These are phyloP conservation scores for Brachypodius melanocephalos DNA, from an alignment of 2,113 vertebrate species.

Conservation along the genomic window DNA sequence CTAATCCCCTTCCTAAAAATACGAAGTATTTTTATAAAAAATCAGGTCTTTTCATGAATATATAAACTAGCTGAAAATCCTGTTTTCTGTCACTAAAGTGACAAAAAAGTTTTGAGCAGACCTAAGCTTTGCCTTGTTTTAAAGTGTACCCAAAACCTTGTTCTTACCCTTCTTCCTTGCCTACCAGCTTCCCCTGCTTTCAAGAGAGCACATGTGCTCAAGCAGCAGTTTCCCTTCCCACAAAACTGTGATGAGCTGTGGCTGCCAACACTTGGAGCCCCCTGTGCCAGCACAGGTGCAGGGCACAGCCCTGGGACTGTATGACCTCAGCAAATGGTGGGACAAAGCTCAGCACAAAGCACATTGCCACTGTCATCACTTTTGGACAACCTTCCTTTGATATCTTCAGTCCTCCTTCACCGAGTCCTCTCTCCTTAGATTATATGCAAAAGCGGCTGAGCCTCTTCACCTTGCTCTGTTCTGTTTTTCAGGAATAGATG, in stretches of 20 bases:
- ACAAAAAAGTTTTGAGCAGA: not conserved
- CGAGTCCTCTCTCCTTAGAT: not conserved
- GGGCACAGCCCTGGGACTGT: not conserved
- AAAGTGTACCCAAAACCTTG: not conserved
- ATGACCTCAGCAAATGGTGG: not conserved
- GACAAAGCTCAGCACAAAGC: not conserved
- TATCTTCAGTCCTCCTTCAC: not conserved
- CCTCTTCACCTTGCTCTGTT: not conserved
- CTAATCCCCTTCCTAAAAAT: not conserved
- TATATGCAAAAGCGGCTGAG: slow-evolving; percentile 44
- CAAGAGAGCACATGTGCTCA: rapidly evolving
- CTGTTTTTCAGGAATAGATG: slow-evolving; percentile 4
- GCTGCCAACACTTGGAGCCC: not conserved
- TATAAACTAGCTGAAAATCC: not conserved
- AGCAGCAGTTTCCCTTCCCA: not conserved
- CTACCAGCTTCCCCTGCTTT: not conserved
- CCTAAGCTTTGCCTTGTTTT: not conserved
- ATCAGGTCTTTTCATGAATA: not conserved
- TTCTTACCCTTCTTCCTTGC: not conserved
- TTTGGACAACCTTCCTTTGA: not conserved
- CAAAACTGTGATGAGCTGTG: not conserved
- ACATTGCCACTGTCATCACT: not conserved
- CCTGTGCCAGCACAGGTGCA: not conserved
- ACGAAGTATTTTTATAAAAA: not conserved
- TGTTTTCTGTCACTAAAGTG: not conserved